Evolutionary conservation across 2,888 invertebrate genomes (phyloP).

Genomic region (Phaedon cochleariae): DNA sequence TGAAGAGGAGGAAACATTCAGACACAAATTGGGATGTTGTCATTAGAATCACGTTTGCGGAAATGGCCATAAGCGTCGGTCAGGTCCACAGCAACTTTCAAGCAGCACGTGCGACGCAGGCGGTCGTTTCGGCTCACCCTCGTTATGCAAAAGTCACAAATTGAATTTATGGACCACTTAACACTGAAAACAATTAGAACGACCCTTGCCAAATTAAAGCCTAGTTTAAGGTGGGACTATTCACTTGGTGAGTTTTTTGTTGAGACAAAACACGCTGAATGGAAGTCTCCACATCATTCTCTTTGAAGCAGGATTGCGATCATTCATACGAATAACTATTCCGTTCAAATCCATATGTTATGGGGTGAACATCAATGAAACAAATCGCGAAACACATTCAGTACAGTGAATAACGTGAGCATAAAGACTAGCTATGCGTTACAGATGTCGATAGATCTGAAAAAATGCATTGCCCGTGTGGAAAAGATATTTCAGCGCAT

Average conservation of each 20-base stretch:
- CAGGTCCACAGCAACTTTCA: constrained; percentile 44
- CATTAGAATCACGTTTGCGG: constrained; percentile 50
- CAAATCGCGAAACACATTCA: too few relatives aligned
- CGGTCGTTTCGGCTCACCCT: constrained; percentile 38
- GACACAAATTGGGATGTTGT: constrained; percentile 42
- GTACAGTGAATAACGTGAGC: too few relatives aligned
- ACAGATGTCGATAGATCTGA: too few relatives aligned
- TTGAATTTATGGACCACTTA: constrained; percentile 51
- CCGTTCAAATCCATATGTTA: too few relatives aligned
- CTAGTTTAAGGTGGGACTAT: constrained; percentile 31
- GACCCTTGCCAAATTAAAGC: constrained; percentile 40
- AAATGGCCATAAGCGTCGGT: constrained; percentile 43
- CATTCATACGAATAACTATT: too few relatives aligned
- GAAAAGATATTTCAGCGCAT: too few relatives aligned
- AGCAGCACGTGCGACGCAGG: constrained; percentile 43
- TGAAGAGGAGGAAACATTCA: constrained; percentile 5
- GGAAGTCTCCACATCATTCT: not conserved
- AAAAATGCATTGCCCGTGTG: too few relatives aligned
- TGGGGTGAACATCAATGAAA: too few relatives aligned
- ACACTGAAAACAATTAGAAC: constrained; percentile 50
- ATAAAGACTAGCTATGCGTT: too few relatives aligned
- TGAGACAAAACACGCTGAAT: not conserved
- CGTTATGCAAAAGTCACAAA: constrained; percentile 52
- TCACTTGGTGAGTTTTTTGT: not conserved
- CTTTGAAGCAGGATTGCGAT: too few relatives aligned